A percentile compares a stretch with the other conserved stretches of the same genome.
Evolutionary conservation across 2,888 invertebrate genomes (phyloP).

Genomic region (Torymus tubicola): DNA sequence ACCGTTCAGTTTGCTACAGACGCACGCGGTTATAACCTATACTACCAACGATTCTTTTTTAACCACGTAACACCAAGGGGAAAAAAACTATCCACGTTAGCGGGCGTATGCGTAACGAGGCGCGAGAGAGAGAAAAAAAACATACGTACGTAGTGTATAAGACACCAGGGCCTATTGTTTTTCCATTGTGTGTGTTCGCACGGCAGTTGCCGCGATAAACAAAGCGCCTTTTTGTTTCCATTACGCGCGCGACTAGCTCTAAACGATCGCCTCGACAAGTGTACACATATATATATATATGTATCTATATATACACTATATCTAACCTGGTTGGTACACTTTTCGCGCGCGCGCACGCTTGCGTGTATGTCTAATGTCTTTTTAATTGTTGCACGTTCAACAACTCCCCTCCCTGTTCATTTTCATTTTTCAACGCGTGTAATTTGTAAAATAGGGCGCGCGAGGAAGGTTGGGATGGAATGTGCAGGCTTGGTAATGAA

Average conservation of each 20-base stretch:
- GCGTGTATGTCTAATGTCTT: constrained; percentile 25
- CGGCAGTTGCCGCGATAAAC: neutral
- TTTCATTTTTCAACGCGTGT: too few species aligned
- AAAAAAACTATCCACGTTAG: too few species aligned
- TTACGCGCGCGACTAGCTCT: constrained; percentile 1
- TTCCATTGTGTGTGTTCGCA: constrained; percentile 6
- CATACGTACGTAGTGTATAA: neutral
- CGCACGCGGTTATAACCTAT: too few species aligned
- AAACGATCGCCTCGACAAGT: neutral
- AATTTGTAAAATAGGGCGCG: too few species aligned
- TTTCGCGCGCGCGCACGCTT: neutral
- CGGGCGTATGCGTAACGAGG: neutral
- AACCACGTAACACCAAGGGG: too few species aligned
- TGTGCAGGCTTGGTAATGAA: too few species aligned
- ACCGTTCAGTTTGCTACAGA: too few species aligned
- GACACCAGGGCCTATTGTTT: constrained; percentile 5
- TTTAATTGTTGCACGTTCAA: constrained; percentile 22
- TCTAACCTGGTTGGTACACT: too few species aligned
- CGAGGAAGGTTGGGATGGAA: too few species aligned
- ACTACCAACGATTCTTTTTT: too few species aligned
- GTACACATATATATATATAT: neutral
- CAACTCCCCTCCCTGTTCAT: neutral
- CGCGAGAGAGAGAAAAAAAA: neutral
- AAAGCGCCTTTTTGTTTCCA: constrained; percentile 12
- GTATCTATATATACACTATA: neutral